Conservation (phyloP, 1,140 invertebrate species). For the Triops cancriformis region DNA sequence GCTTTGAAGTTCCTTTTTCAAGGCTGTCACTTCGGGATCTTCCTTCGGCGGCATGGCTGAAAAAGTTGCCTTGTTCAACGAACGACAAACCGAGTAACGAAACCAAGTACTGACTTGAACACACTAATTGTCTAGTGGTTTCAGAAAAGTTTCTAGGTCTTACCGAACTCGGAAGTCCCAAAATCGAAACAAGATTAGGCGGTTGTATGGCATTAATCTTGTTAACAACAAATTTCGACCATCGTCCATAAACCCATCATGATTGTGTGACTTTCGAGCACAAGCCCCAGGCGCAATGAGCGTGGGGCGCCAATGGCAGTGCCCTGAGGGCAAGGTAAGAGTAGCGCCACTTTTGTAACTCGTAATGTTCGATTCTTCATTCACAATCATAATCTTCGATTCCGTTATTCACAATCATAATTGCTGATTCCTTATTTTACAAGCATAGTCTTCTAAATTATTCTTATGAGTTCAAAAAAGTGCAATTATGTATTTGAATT, state of each 20-base stretch:
- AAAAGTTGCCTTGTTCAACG: not conserved
- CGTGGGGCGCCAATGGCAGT: too few species aligned
- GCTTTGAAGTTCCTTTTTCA: conserved; percentile 70
- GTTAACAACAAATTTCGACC: not conserved
- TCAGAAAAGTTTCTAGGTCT: not conserved
- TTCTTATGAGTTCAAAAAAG: too few species aligned
- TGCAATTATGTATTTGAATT: too few species aligned
- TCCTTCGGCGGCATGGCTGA: conserved; percentile 50
- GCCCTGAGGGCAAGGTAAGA: too few species aligned
- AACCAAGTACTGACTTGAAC: not conserved
- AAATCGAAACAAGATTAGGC: conserved; percentile 1
- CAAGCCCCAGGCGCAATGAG: too few species aligned
- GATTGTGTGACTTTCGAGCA: not conserved
- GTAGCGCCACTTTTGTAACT: too few species aligned
- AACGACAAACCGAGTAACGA: not conserved
- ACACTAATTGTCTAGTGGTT: not conserved
- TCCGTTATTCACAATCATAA: too few species aligned
- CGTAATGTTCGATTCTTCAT: too few species aligned
- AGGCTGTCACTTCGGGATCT: conserved; percentile 60
- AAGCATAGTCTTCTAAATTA: too few species aligned
- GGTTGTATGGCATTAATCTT: not conserved
- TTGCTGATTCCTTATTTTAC: too few species aligned
- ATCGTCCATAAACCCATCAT: not conserved
- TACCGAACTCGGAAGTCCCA: not conserved
- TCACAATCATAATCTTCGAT: too few species aligned